A percentile compares a stretch with the other conserved stretches of the same genome.
phyloP scores from a whole-genome alignment of 30 jellyfish, hydroid and myxozoan genomes.

The Pseudorhiza aurosa region DNA sequence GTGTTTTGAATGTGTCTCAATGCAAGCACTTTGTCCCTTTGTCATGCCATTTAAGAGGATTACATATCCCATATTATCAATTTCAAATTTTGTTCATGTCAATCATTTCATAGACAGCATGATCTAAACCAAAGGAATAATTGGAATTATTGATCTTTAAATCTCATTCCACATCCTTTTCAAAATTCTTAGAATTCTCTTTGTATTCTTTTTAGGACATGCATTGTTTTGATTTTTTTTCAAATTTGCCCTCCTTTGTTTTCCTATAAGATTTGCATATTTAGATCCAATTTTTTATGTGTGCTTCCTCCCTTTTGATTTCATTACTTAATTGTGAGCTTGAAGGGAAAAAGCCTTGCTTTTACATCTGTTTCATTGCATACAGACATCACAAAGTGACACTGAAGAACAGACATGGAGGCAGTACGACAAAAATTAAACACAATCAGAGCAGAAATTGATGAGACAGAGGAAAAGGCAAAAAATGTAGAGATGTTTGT shows the following conservation, averaged over 20 bases:
- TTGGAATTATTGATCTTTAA: background rate
- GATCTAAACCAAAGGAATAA: background rate
- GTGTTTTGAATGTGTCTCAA: too few relatives aligned
- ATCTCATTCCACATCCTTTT: background rate
- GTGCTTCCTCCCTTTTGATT: background rate
- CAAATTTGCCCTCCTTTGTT: background rate
- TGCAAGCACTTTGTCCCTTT: background rate
- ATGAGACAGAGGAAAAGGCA: conserved; percentile 63
- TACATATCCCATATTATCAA: background rate
- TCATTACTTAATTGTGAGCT: background rate
- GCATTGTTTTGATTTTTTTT: background rate
- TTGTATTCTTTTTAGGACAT: background rate
- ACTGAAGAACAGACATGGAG: conserved; percentile 50
- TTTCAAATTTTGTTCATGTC: background rate
- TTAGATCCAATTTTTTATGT: background rate
- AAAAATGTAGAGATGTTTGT: conserved; percentile 41
- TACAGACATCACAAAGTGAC: background rate
- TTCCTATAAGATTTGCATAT: background rate
- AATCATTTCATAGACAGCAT: background rate
- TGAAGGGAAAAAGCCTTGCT: background rate
- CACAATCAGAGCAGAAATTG: conserved; percentile 63
- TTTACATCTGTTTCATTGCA: background rate
- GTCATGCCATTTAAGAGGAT: background rate
- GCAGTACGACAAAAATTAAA: conserved; percentile 68
- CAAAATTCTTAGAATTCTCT: background rate